Evolutionary conservation across 2,113 vertebrate genomes (phyloP), one percentile per base, ranked within the genome.

Genomic region (Oreocharis arfaki): DNA sequence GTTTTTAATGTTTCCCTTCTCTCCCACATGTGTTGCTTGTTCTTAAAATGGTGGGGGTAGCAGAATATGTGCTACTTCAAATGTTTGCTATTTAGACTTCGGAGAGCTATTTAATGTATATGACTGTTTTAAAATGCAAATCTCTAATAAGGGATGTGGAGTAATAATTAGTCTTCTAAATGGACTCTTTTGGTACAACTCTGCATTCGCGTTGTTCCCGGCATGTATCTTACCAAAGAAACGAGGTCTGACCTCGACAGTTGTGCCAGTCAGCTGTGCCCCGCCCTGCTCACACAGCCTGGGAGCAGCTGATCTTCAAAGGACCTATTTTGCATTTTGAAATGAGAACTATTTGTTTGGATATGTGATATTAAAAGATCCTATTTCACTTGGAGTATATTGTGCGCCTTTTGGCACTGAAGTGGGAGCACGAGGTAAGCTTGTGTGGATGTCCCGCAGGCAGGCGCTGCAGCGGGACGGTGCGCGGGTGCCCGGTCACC

Each of bases 1-100:
- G 89, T 80, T 97, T 96, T 95, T 97, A 96, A 96, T 97, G 86
- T 93, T 97, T 97, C 90, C 97, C 97, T 93, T 91, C 67, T 95
- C 95, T 94, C 94, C 95, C 83, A 73, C 67, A 57, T n/a, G 52
- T 84, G 78, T 87, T 93, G 76, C 93, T 95, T 91, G 59, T 84
- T 84, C 55, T 61, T 75, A 20, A 86, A 56, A 50, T 23, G 68
- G 56, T 46, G 68, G 55, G 83, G 61, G 61, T 49, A 81, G 84
- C 75, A 0, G 88, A 70, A 32, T 8, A 15, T 8, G 27, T 11
- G 92, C 91, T 55, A 21, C 80, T 84, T 91, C 63, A 61, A 3
- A 42, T 50, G 57, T 90, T 91, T 4, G n/a, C 89, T 84, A 3
- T 63, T 83, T 68, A 94, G 87, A 39, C 1, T 2, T 85, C 3